Percentiles rank a stretch among this genome's conserved stretches.
These are phyloP conservation scores for Hoplodrina ambigua DNA, from an alignment of 2,888 invertebrate genomes.

Conservation along the genomic window DNA sequence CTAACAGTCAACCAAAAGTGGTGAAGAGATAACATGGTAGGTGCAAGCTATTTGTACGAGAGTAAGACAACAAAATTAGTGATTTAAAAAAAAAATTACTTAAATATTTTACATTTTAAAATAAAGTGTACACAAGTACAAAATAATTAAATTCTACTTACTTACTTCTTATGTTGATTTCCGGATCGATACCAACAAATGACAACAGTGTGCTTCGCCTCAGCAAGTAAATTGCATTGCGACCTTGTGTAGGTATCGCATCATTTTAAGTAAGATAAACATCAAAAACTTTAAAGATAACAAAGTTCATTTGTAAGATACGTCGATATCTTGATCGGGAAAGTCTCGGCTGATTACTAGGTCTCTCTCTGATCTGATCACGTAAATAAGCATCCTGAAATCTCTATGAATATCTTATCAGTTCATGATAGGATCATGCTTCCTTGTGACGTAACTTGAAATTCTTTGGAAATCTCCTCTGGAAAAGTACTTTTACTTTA, in stretches of 20 bases:
- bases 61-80: too few species aligned
- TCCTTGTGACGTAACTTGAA: neutral
- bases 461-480: neutral
- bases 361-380: constrained; percentile 6
- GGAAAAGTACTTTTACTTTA: too few species aligned
- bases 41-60: too few species aligned
- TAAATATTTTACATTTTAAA: too few species aligned
- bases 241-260: neutral
- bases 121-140: too few species aligned
- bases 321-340: constrained; percentile 8
- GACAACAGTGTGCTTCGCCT: too few species aligned
- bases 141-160: too few species aligned
- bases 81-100: too few species aligned
- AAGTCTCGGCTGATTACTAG: neutral
- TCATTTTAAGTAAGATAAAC: constrained; percentile 10
- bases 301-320: constrained; percentile 4
- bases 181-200: too few species aligned
- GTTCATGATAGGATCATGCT: neutral
- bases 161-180: too few species aligned
- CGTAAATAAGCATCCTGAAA: neutral
- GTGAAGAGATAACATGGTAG: too few species aligned
- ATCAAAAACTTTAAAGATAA: constrained; percentile 14
- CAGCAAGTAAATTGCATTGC: neutral
- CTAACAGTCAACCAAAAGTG: too few species aligned
- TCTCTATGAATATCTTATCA: neutral